Evolutionary conservation across 1,140 invertebrate species (phyloP), one percentile per base, ranked within the genome.

Genomic region (Mylabris phalerata): DNA sequence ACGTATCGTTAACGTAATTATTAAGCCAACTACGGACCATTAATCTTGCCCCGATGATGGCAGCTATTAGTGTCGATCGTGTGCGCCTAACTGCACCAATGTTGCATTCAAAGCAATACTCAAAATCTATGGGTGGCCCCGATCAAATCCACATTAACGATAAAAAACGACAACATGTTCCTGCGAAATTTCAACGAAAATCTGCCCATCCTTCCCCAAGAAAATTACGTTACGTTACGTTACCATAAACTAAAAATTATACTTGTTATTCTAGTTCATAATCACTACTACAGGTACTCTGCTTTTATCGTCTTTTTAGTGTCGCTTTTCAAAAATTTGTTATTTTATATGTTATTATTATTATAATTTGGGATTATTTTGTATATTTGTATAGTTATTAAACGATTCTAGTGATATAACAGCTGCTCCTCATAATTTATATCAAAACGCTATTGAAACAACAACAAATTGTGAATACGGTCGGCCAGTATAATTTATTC

Each of bases 191-290:
- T 42, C 10, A 42, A 42, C 3, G 11, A 4, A 10, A 42, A 3
- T 38, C 13, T 54, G n/a, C 32, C 39, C 45, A 25, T 41, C 6
- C 26, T 19, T 19, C 19, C 26, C 10, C 5, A 9, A n/a, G 45
- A 49, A 57, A 44, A 7, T n/a, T 39, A 49, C 11, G n/a, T 50
- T 57, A 63, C 11, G n/a, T 50, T 57, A 63, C 63, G 64, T 66
- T 66, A 64, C 64, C 64, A 66, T 61, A 61, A 64, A 66, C 25
- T 62, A 60, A 57, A 60, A 51, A 7, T 42, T 4, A 9, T 42
- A 42, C 3, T 42, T 42, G 41, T n/a, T 58, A 50, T 54, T 61
- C 59, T 61, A 66, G 59, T 62, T 45, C 40, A 61, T 62, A 61
- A 54, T 48, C 55, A 57, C 61, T 55, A 51, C 64, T 56, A 56